Base-by-base conservation (phyloP, 1,140 invertebrate species). In the Camponotus pennsylvanicus region DNA sequence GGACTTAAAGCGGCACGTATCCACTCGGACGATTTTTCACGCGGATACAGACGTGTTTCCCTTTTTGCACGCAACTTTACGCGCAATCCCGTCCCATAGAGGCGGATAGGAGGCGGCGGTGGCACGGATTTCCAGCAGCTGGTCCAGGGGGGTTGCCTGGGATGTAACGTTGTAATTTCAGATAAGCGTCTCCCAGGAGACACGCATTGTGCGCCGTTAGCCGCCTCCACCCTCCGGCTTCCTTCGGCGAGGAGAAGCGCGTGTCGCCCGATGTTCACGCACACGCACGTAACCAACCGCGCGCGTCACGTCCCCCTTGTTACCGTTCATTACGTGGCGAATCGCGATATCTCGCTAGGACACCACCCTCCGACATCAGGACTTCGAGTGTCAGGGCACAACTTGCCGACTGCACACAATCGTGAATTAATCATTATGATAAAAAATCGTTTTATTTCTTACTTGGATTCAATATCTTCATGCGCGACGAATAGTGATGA, bases 161-260 rank as follows among this genome's bases (percentile, higher is more conserved):
- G 89, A 91, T 90, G 92, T 93, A 92, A 93, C 92, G 92, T 92
- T 92, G 92, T 93, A 93, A 93, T 93, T 93, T 93, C 88, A 93
- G 92, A 93, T 93, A 93, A 93, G 93, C 93, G 92, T 94, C 93
- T 94, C 94, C 92, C 92, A 92, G 93, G 94, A 94, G 93, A 95
- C 93, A 93, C 93, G 94, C 94, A 95, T 95, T 94, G 94, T 94
- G 93, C 92, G 90, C 89, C 87, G 93, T 88, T 92, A 90, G 92
- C 91, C 92, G 90, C 84, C 90, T 87, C 79, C 85, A 69, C 77
- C 86, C 83, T 59, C 70, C 66, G 73, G 79, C 83, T 78, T 86
- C 85, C 87, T 86, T 86, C 82, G 82, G 78, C 85, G 57, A 40
- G 69, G 79, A 57, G 49, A 18, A 52, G 59, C 85, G 64, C 88